Percentiles rank a stretch among this genome's conserved stretches.
Conservation (phyloP, 2,113 vertebrate genomes). For the Triplophysa rosa region DNA sequence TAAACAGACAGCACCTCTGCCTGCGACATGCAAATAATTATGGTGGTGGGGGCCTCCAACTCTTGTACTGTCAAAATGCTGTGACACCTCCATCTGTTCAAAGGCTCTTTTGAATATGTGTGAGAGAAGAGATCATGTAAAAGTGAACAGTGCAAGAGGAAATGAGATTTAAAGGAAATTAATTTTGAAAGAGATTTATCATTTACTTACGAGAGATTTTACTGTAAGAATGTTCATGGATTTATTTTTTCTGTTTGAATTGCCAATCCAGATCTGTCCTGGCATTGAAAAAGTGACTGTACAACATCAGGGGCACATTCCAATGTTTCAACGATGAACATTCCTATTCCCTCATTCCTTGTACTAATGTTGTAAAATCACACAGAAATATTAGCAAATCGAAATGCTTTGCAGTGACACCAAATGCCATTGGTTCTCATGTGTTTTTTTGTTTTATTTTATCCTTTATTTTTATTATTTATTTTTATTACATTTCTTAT, state of each 20-base stretch:
- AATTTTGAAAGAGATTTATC: neutral
- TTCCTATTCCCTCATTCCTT: too few relatives aligned
- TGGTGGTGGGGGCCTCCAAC: neutral
- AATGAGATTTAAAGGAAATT: neutral
- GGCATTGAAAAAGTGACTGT: too few relatives aligned
- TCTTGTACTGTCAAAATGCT: conserved; percentile 38
- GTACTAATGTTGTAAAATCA: too few relatives aligned
- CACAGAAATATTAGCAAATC: too few relatives aligned
- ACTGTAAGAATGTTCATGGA: neutral
- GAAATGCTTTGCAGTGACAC: too few relatives aligned
- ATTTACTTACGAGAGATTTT: neutral
- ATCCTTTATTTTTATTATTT: too few relatives aligned
- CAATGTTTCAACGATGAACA: too few relatives aligned
- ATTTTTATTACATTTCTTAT: too few relatives aligned
- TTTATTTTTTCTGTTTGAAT: neutral
- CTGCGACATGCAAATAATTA: conserved; percentile 36
- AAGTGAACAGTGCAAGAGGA: neutral
- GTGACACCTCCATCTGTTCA: conserved; percentile 50
- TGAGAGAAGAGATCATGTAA: neutral
- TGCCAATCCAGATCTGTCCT: too few relatives aligned
- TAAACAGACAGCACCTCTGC: conserved; percentile 38
- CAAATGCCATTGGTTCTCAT: too few relatives aligned
- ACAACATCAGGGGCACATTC: too few relatives aligned
- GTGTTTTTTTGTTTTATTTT: too few relatives aligned
- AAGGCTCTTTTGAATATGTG: conserved; percentile 28